Evolutionary conservation across 2,113 vertebrate species (phyloP), one percentile per base, ranked within the genome.

Genomic region (Acanthisitta chloris): DNA sequence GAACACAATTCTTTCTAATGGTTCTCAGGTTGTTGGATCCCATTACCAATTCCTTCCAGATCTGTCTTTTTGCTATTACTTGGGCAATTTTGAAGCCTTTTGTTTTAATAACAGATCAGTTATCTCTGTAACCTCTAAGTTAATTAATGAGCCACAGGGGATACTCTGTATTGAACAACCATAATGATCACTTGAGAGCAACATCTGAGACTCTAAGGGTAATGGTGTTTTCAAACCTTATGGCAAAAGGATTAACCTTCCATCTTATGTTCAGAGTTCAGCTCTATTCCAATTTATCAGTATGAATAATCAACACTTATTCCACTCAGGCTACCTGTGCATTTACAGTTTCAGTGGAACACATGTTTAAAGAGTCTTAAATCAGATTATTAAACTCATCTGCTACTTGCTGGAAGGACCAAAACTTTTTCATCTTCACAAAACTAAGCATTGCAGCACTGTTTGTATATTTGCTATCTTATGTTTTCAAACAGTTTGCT

Each of bases 261-360:
- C 58, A 48, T 86, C 20, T 93, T 61, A 33, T n/a, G 58, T 72
- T 89, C 76, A 92, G 66, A 90, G 49, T 78, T 92, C 77, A 81
- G 29, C 33, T 52, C 26, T 52, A 38, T 70, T 57, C 46, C 42
- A 77, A 5, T 95, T 83, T 83, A 71, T 91, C 57, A 83, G 20
- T 62, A 38, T 82, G 80, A 96, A 95, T 94, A 97, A 92, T 89
- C 40, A 83, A 46, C 92, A 4, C 9, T 89, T 38, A 93, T 36
- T 95, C 14, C 25, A 74, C 25, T 70, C 38, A 86, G 48, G 11
- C 31, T 92, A 67, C 77, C 91, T 86, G 11, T 79, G 61, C 69
- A 59, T 94, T 89, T 82, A 12, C 17, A 82, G 79, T 85, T 96
- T 91, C 64, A 76, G 26, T 36, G 36, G 28, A 74, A 49, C 4